Evolutionary conservation across 2,888 invertebrate genomes (phyloP).

Genomic region (Diogma glabrata): DNA sequence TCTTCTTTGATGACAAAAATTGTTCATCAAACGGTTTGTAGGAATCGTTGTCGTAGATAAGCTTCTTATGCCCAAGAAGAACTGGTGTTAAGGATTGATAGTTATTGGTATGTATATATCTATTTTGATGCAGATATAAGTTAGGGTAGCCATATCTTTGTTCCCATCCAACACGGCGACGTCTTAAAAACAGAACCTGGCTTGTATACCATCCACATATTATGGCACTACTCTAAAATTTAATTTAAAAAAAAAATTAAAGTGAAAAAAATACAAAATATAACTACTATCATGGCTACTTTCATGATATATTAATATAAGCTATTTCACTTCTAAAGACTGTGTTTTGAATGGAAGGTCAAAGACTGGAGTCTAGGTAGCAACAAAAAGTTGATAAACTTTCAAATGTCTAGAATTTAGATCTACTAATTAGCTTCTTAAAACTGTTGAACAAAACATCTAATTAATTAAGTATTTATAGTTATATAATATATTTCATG

Average conservation of each 20-base stretch:
- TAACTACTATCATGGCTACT: too few relatives aligned
- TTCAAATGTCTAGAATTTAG: too few relatives aligned
- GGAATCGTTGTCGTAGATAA: neutral
- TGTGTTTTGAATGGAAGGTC: too few relatives aligned
- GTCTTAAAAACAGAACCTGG: slow-evolving; percentile 39
- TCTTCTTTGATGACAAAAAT: neutral
- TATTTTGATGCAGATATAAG: slow-evolving; percentile 16
- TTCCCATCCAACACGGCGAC: slow-evolving; percentile 20
- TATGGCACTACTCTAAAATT: slow-evolving; percentile 45
- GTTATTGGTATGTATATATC: slow-evolving; percentile 18
- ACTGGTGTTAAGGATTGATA: slow-evolving; percentile 13
- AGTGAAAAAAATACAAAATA: too few relatives aligned
- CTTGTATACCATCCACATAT: slow-evolving; percentile 52
- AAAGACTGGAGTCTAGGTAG: too few relatives aligned
- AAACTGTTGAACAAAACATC: too few relatives aligned
- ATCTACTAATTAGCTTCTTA: too few relatives aligned
- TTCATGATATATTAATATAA: neutral
- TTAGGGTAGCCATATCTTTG: slow-evolving; percentile 15
- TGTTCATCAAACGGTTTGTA: neutral
- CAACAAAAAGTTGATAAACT: too few relatives aligned
- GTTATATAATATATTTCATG: too few relatives aligned
- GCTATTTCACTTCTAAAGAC: neutral
- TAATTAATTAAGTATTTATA: too few relatives aligned
- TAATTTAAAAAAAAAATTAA: slow-evolving; percentile 14
- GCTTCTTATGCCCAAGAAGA: too few relatives aligned